phyloP scores from a whole-genome alignment of 2,888 invertebrate species.

The Drosophila sordidula region DNA sequence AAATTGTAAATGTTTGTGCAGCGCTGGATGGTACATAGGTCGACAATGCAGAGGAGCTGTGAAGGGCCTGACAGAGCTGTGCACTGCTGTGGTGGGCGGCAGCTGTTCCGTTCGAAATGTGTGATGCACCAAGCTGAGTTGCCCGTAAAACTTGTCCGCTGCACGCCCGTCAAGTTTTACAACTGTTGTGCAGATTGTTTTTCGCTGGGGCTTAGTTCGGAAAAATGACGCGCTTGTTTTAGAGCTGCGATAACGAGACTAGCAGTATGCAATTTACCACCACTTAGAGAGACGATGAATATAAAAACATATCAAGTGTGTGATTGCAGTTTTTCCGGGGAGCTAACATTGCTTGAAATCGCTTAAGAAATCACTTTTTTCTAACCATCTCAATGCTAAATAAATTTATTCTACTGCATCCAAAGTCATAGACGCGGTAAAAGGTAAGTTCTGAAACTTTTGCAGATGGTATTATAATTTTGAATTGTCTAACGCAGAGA shows the following conservation, averaged over 20 bases:
- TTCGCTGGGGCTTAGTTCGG: slow-evolving; percentile 43
- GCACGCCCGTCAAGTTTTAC: slow-evolving; percentile 80
- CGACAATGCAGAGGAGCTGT: background rate
- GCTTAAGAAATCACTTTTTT: too few relatives aligned
- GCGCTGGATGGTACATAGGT: slow-evolving; percentile 10
- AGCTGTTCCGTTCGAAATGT: slow-evolving; percentile 60
- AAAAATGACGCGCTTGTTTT: slow-evolving; percentile 57
- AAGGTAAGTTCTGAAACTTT: too few relatives aligned
- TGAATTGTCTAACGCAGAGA: too few relatives aligned
- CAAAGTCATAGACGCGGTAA: too few relatives aligned
- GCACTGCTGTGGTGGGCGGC: slow-evolving; percentile 30
- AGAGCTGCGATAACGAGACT: slow-evolving; percentile 61
- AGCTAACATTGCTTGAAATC: background rate
- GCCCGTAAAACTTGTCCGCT: slow-evolving; percentile 73
- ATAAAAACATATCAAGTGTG: slow-evolving; percentile 2
- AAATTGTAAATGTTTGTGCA: slow-evolving; percentile 80
- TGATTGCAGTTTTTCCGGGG: background rate
- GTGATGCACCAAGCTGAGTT: slow-evolving; percentile 54
- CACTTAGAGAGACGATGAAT: slow-evolving; percentile 12
- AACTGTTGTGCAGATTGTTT: slow-evolving; percentile 78
- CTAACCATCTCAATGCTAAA: too few relatives aligned
- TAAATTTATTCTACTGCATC: too few relatives aligned
- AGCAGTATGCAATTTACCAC: slow-evolving; percentile 66
- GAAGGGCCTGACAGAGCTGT: background rate
- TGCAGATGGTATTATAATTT: too few relatives aligned